phyloP scores from a whole-genome alignment of 2,888 invertebrate genomes.

The Noctua comes region DNA sequence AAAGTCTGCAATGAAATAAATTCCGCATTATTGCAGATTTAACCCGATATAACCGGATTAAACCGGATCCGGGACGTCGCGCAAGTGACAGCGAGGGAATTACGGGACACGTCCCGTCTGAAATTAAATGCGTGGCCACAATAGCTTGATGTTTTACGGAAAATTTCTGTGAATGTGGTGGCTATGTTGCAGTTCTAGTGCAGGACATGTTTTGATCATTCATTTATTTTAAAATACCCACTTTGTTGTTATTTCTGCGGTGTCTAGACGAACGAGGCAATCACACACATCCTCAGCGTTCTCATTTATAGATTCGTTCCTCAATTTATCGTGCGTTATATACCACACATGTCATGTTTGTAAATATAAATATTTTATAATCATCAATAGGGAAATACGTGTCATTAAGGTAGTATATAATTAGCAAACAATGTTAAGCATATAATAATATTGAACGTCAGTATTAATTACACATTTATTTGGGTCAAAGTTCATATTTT shows the following conservation, averaged over 20 bases:
- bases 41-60: slow-evolving; percentile 75
- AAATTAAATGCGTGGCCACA: slow-evolving; percentile 71
- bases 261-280: neutral
- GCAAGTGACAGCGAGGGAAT: slow-evolving; percentile 71
- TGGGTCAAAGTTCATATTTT: neutral
- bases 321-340: no score
- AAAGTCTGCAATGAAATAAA: slow-evolving; percentile 69
- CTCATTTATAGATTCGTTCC: no score
- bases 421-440: neutral
- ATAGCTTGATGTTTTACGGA: slow-evolving; percentile 60
- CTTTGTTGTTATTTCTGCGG: neutral
- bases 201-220: neutral
- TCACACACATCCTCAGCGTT: no score
- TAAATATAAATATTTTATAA: no score
- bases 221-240: neutral
- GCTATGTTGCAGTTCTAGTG: slow-evolving; percentile 23
- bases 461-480: slow-evolving; percentile 3
- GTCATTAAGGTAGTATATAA: neutral
- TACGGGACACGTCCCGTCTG: slow-evolving; percentile 64
- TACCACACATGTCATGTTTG: no score
- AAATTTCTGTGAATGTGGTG: slow-evolving; percentile 53
- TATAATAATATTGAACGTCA: neutral
- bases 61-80: slow-evolving; percentile 69
- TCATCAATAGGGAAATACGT: neutral
- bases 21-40: slow-evolving; percentile 75